Percentiles rank a stretch among this genome's conserved stretches.
phyloP scores from a whole-genome alignment of 2,797 vertebrate genomes.

The Bovichtus variegatus region DNA sequence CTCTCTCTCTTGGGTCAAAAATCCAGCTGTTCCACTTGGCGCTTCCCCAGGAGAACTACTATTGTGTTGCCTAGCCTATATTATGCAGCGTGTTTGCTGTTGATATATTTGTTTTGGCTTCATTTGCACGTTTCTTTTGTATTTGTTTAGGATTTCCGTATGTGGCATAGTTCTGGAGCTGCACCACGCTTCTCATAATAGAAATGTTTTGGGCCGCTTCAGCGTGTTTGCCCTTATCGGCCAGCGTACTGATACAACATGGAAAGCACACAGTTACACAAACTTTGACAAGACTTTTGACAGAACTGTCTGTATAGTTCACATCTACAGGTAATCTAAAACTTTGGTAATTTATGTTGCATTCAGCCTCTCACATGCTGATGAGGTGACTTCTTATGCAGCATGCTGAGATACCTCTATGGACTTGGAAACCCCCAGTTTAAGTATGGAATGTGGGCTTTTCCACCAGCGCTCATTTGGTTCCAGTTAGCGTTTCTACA shows the following conservation, averaged over 20 bases:
- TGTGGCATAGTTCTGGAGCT: too few relatives aligned
- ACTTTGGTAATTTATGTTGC: not conserved
- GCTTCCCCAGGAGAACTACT: too few relatives aligned
- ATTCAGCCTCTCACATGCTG: not conserved
- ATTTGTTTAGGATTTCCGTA: too few relatives aligned
- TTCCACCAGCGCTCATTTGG: conserved; percentile 31
- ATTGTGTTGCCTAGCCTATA: too few relatives aligned
- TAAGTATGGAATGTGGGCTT: conserved; percentile 8
- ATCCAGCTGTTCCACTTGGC: too few relatives aligned
- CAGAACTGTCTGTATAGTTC: not conserved
- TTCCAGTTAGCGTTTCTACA: conserved; percentile 30
- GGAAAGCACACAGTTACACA: not conserved
- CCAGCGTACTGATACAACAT: not conserved
- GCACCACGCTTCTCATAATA: too few relatives aligned
- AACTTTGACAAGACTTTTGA: not conserved
- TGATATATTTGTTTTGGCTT: too few relatives aligned
- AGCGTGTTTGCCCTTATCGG: too few relatives aligned
- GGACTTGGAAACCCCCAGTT: conserved; percentile 19
- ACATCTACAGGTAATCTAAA: not conserved
- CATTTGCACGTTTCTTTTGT: too few relatives aligned
- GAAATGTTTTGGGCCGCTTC: too few relatives aligned
- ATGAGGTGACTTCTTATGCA: not conserved
- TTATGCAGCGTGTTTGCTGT: too few relatives aligned
- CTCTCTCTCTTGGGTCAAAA: too few relatives aligned
- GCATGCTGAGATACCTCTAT: not conserved